These are phyloP conservation scores for Artemia sinica DNA, from an alignment of 2,888 invertebrate species.

Conservation along the genomic window DNA sequence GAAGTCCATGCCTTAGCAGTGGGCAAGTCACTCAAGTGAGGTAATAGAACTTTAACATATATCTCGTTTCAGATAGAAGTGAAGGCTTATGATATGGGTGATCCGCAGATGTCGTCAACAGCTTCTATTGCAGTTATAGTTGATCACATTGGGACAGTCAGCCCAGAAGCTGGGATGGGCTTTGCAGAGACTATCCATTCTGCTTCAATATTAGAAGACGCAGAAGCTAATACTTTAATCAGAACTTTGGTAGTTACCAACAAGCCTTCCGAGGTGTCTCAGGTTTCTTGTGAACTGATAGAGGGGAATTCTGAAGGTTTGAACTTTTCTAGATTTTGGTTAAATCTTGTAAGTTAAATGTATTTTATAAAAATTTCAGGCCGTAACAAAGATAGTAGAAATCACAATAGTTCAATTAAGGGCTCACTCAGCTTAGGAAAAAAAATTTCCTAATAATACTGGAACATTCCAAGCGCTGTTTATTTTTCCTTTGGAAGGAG, in stretches of 20 bases:
- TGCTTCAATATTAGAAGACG: conserved; percentile 62
- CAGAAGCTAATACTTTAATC: conserved; percentile 45
- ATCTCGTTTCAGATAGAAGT: conserved; percentile 48
- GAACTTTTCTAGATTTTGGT: background rate
- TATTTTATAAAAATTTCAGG: no score
- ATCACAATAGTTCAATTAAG: background rate
- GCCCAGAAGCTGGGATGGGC: conserved; percentile 53
- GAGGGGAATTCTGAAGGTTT: conserved; percentile 55
- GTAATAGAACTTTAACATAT: no score
- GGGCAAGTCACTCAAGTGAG: no score
- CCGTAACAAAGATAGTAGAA: background rate
- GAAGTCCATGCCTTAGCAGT: no score
- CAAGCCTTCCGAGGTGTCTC: conserved; percentile 45
- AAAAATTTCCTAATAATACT: no score
- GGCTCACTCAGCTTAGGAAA: no score
- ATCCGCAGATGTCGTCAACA: conserved; percentile 62
- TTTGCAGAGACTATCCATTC: conserved; percentile 74
- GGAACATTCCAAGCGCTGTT: no score
- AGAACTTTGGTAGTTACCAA: conserved; percentile 56
- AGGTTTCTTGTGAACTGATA: conserved; percentile 59
- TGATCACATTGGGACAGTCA: conserved; percentile 54
- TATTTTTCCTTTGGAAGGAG: no score
- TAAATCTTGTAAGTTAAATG: no score
- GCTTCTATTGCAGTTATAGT: conserved; percentile 65
- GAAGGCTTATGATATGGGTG: conserved; percentile 66